phyloP scores from a whole-genome alignment of 2,113 vertebrate species.

The Gopherus evgoodei region DNA sequence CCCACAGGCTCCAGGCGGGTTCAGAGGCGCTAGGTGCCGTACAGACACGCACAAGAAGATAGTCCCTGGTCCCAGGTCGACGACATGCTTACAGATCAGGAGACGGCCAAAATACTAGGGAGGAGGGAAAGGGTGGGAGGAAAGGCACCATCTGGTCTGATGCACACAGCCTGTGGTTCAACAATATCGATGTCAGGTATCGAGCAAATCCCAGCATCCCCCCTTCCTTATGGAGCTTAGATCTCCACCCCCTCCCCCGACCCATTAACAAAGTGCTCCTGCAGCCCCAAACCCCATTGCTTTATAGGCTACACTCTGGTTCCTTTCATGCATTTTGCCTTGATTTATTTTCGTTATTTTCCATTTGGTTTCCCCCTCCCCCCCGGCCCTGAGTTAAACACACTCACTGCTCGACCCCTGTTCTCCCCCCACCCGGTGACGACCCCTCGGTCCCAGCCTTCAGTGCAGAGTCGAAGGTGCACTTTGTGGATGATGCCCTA shows the following conservation, averaged over 20 bases:
- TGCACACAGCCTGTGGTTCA: neutral
- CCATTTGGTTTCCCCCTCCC: neutral
- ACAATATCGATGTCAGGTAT: neutral
- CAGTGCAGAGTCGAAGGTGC: neutral
- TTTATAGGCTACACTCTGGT: neutral
- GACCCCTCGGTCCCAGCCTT: rapidly evolving
- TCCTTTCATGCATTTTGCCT: neutral
- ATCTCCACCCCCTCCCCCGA: neutral
- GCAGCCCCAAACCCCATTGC: neutral
- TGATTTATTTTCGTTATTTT: neutral
- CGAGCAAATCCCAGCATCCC: neutral
- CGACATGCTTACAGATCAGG: neutral
- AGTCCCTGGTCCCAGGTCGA: neutral
- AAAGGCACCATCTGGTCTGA: neutral
- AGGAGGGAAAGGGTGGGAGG: neutral
- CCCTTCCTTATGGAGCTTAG: neutral
- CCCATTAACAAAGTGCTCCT: neutral
- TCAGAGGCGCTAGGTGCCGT: neutral
- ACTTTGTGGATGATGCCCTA: neutral
- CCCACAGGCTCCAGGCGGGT: neutral
- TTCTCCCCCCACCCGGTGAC: neutral
- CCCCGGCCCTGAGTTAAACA: neutral
- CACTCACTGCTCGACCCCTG: neutral
- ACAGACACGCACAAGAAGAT: neutral
- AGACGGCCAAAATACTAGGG: neutral